Conservation (phyloP, 2,113 vertebrate species). For the Platichthys flesus region DNA sequence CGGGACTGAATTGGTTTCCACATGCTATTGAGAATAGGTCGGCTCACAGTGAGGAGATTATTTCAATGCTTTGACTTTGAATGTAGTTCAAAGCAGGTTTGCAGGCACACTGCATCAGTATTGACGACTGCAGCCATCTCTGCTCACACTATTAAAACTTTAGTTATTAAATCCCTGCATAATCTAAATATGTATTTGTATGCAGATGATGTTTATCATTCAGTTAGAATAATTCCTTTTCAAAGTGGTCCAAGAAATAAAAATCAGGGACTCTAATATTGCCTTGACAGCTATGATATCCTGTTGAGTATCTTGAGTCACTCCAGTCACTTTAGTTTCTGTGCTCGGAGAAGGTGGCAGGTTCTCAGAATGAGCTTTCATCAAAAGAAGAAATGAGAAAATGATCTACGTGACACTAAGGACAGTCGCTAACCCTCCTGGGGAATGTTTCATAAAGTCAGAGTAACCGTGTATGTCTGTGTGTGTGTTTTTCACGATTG, state of each 20-base stretch:
- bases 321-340: constrained; percentile 53
- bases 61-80: constrained; percentile 50
- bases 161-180: constrained; percentile 39
- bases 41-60: constrained; percentile 52
- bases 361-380: constrained; percentile 60
- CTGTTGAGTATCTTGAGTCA: constrained; percentile 61
- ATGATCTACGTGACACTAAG: constrained; percentile 64
- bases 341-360: constrained; percentile 17
- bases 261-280: constrained; percentile 34
- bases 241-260: too few relatives aligned
- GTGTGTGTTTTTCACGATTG: not conserved
- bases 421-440: constrained; percentile 50
- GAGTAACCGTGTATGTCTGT: constrained; percentile 21
- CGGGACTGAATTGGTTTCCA: constrained; percentile 56
- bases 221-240: not conserved
- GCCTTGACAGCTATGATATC: constrained; percentile 60
- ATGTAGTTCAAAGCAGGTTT: constrained; percentile 24
- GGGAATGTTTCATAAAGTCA: constrained; percentile 69
- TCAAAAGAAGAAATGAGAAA: constrained; percentile 75
- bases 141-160: constrained; percentile 15
- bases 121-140: constrained; percentile 16
- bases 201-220: constrained; percentile 56
- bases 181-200: constrained; percentile 49
- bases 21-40: constrained; percentile 44
- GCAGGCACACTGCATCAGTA: constrained; percentile 1